Evolutionary conservation across 2,888 invertebrate species (phyloP), one percentile per base, ranked within the genome.

Genomic region (Peribatodes rhomboidaria): DNA sequence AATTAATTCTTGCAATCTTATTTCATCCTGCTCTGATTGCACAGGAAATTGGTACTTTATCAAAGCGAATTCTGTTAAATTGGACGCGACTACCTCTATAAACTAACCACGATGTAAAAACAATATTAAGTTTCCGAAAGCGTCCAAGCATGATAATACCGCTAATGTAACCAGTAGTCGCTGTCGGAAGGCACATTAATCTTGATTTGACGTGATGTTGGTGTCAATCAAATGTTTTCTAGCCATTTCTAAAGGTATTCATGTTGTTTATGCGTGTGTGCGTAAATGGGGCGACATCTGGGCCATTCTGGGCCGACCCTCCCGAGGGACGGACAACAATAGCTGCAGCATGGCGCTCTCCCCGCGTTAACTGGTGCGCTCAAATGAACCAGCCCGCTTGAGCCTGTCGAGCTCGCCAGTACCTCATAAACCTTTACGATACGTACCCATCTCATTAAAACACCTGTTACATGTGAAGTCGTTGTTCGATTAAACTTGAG

Each of bases 291-390:
- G 74, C 90, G 87, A 83, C 81, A 85, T 82, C 79, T 83, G 80
- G 77, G 82, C 74, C 80, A 79, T 83, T 82, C 78, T 83, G 80
- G 77, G 82, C 74, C 80, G 79, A 83, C 84, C 87, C 86, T 88
- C 91, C 85, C 86, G 70, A 73, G 90, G 92, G 92, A 88, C 81
- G 83, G 84, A 86, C 83, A 89, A 93, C 92, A 92, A 92, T 92
- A 92, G 91, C 87, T 81, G 84, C 84, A 85, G 80, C 83, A 84
- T 81, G 79, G 82, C 82, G 79, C 83, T 83, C 84, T 84, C 86
- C 86, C 90, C 86, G 84, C 83, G 86, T 81, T 79, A 78, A 91
- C 79, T 88, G 90, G 91, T 91, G 88, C 92, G 92, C 86, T 90
- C 89, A 84, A 92, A 82, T 91, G 91, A 89, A 81, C 89, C 85